Base-by-base conservation (phyloP, 35 echinoderm and acorn worm genomes). In the Apostichopus parvimensis region DNA sequence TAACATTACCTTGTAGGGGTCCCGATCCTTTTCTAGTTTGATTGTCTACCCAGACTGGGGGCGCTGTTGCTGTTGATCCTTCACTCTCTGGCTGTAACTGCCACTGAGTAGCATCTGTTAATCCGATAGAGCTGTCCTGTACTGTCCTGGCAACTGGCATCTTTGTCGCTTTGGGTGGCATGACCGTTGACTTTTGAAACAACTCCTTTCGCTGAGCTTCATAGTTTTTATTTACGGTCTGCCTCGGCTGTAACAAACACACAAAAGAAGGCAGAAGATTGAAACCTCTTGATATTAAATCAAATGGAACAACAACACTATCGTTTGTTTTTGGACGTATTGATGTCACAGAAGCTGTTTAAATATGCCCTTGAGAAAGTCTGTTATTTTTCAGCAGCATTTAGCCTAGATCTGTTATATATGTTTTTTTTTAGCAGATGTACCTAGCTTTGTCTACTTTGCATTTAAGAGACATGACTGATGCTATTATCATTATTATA, bases 131-230 rank as follows among this genome's bases (percentile, higher is more conserved):
- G 72, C 62, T 72, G 61, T 72, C 86, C 18, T 68, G 17, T 0
- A 14, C 72, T 52, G 23, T 34, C 9, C 72, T 68, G 14, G 22
- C 7, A 26, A 5, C 59, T 22, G 22, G 14, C 25, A 21, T 52
- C 58, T 71, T 87, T 62, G 57, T 24, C 22, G 21, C 64, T 54
- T 73, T 88, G 4, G 61, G 25, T 9, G 86, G 12, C 72, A 64
- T 20, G 6, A 23, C 45, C 45, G 53, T 88, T 23, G 60, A 52
- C 86, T 88, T 88, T 34, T 88, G 68, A 26, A 88, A 88, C 61
- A 88, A 55, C 68, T 88, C 64, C 62, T 88, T 88, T 12, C 86
- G 21, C 52, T 88, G 86, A 18, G 57, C 86, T 88, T 88, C 86
- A 21, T 65, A 88, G 13, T 34, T 88, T 20, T 6, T 3, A 12